These are phyloP conservation scores for Cerastis rubricosa DNA, from an alignment of 2,888 invertebrate genomes.

Conservation along the genomic window DNA sequence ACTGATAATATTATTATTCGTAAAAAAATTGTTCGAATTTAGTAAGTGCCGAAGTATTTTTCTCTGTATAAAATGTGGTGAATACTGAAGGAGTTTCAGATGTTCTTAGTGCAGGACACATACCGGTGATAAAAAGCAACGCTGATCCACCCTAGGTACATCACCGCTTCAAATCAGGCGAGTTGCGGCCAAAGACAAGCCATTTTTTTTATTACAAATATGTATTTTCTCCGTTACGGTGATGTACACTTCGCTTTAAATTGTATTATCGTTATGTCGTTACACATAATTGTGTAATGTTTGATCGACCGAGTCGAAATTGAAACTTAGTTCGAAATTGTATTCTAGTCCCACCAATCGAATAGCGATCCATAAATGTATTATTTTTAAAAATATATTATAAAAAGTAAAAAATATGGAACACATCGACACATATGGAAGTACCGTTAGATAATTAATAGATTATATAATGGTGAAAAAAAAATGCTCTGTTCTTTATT, in stretches of 20 bases:
- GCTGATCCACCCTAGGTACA: too few species aligned
- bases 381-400: not conserved
- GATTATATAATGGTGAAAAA: not conserved
- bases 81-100: not conserved
- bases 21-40: not conserved
- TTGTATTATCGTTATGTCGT: not conserved
- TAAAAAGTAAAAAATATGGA: not conserved
- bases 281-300: conserved; percentile 21
- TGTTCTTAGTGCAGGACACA: not conserved
- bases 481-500: not conserved
- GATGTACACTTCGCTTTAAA: not conserved
- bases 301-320: not conserved
- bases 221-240: not conserved
- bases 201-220: too few species aligned
- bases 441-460: too few species aligned
- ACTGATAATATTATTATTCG: not conserved
- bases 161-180: too few species aligned
- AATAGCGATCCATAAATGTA: not conserved
- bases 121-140: not conserved
- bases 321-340: not conserved
- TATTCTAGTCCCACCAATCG: not conserved
- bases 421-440: not conserved
- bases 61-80: not conserved
- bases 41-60: not conserved
- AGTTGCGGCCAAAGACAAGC: too few species aligned